Evolutionary conservation across 1,140 invertebrate species (phyloP), one percentile per base, ranked within the genome.

Genomic region (Amyelois transitella): DNA sequence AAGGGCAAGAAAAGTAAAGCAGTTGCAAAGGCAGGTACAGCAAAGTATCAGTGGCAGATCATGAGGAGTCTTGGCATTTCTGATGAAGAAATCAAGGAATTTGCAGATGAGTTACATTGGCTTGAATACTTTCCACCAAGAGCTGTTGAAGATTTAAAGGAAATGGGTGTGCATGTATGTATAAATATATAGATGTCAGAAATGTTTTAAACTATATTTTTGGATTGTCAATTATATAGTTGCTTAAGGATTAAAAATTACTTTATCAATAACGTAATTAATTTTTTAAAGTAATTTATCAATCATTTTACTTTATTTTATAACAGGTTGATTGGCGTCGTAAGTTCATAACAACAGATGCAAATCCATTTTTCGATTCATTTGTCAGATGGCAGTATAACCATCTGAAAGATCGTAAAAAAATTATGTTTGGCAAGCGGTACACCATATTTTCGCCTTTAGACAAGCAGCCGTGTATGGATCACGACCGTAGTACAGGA

Each of bases 1-100:
- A 99, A 99, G 90, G 96, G 97, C 17, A 99, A 99, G 86, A 99
- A 99, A 92, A 99, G 97, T 81, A 99, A 99, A 91, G 96, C 95
- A n/a, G 91, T 94, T 0, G 98, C 98, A 0, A 99, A 99, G 90
- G 89, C 94, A 10, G 96, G 95, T 0, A 72, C 88, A 6, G 92
- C 94, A 0, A 99, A 98, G 84, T 99, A 96, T 81, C 99, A 99
- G 77, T 99, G 98, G 98, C 94, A 99, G 85, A 99, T 99, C 49
- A 99, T 99, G 99, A 90, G 94, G 78, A 94, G 95, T 79, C 87
- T 99, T 48, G 98, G 98, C 0, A 85, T 99, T 1, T 75, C 90
- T 25, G 94, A 99, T 76, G 93, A 96, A 49, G 97, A 99, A 81
- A 99, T 99, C 52, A 92, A 92, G 62, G 91, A 95, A 51, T 99